Percentiles rank a stretch among this genome's conserved stretches.
Evolutionary conservation across 2,888 invertebrate species (phyloP).

Genomic region (Epsilonema sp.): DNA sequence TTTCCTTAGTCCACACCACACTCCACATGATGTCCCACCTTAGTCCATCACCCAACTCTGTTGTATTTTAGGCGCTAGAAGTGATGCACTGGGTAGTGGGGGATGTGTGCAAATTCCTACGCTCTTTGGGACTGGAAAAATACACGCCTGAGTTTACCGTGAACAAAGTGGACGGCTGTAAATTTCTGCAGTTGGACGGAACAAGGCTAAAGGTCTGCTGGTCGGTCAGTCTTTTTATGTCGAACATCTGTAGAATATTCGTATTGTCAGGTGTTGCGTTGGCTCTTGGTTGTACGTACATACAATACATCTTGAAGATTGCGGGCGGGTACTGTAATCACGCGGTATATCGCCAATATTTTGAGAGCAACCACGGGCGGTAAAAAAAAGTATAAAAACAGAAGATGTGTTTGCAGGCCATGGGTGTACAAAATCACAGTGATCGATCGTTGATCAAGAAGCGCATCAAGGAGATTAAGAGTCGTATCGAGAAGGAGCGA

Average conservation of each 20-base stretch:
- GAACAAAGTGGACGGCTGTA: slow-evolving; percentile 65
- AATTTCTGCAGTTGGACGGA: slow-evolving; percentile 65
- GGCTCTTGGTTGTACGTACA: too few relatives aligned
- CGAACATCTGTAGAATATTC: too few relatives aligned
- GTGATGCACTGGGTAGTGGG: slow-evolving; percentile 24
- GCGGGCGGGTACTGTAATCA: too few relatives aligned
- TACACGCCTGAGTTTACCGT: slow-evolving; percentile 69
- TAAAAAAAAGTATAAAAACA: too few relatives aligned
- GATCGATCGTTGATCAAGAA: slow-evolving; percentile 38
- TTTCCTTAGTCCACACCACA: too few relatives aligned
- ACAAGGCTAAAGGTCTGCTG: slow-evolving; percentile 54
- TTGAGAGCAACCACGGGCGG: too few relatives aligned
- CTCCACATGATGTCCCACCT: too few relatives aligned
- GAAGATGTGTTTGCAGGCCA: slow-evolving; percentile 25
- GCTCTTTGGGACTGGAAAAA: slow-evolving; percentile 49
- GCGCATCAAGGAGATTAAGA: slow-evolving; percentile 37
- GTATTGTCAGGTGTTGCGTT: too few relatives aligned
- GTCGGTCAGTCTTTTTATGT: too few relatives aligned
- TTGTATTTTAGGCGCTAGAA: slow-evolving; percentile 15
- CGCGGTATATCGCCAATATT: too few relatives aligned
- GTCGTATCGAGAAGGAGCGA: slow-evolving; percentile 35
- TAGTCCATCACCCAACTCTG: too few relatives aligned
- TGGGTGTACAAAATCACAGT: slow-evolving; percentile 35
- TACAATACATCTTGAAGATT: too few relatives aligned
- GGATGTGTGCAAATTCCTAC: slow-evolving; percentile 25